phyloP scores from a whole-genome alignment of 2,888 invertebrate species.

The Mythimna loreyi region DNA sequence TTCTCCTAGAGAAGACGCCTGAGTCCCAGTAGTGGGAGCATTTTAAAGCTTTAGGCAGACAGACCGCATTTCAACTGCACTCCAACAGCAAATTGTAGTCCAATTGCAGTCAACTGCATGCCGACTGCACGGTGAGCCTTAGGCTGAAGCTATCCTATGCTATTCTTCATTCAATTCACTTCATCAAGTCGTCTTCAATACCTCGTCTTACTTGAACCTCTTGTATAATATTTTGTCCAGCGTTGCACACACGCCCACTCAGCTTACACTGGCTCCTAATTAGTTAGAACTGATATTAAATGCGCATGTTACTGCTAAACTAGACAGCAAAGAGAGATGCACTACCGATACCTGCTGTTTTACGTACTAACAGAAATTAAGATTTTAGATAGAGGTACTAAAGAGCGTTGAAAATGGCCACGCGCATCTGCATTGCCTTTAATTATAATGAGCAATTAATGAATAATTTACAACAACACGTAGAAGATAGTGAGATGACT shows the following conservation, averaged over 20 bases:
- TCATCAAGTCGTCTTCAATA: neutral
- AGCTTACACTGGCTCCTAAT: conserved; percentile 31
- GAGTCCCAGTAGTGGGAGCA: no score
- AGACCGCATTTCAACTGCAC: no score
- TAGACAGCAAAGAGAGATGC: conserved; percentile 13
- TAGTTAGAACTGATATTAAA: conserved; percentile 28
- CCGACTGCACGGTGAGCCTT: no score
- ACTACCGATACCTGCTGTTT: conserved; percentile 8
- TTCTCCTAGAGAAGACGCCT: no score
- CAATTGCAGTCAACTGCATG: no score
- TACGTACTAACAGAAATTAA: conserved; percentile 7
- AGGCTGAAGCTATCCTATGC: no score
- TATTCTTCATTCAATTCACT: no score
- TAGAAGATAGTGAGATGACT: neutral
- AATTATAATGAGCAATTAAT: neutral
- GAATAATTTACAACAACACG: neutral
- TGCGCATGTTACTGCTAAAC: conserved; percentile 24
- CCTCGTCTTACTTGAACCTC: neutral
- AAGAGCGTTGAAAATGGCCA: neutral
- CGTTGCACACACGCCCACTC: conserved; percentile 1
- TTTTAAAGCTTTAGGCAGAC: no score
- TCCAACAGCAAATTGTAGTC: no score
- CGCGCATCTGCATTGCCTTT: neutral
- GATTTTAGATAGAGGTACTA: conserved; percentile 31
- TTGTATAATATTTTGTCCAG: conserved; percentile 22